Evolutionary conservation across 2,888 invertebrate species (phyloP), one percentile per base, ranked within the genome.

Genomic region (Icerya purchasi): DNA sequence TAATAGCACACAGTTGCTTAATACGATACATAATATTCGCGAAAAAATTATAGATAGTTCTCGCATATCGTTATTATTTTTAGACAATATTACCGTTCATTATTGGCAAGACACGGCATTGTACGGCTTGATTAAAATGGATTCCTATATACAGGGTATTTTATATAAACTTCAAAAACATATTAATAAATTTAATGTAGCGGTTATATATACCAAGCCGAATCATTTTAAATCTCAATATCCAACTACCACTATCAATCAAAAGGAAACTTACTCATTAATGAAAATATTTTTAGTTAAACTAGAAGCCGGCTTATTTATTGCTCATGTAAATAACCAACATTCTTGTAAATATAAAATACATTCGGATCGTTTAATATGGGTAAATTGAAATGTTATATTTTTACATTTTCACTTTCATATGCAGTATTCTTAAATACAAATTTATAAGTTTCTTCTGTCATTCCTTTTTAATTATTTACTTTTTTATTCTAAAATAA

Each of bases 121-220:
- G 22, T 61, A 65, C 8, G 66, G 67, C 3, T 59, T 64, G 21
- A 62, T 62, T 22, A 66, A 67, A 61, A 68, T 68, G 64, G 66
- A 68, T 62, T 58, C 63, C 20, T 68, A 68, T 56, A 58, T 65
- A 2, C 65, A 65, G 51, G 63, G 72, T 56, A 61, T 72, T 1
- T 53, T 75, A n/a, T 68, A 66, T 63, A 62, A 68, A 5, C 69
- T 79, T 62, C 74, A 74, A 68, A 74, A 71, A 66, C 69, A 73
- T 57, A 72, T 73, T 22, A 73, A 72, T 66, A 74, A 74, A 64
- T 75, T 74, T 64, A 77, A 76, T 68, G 68, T 76, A 54, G 69
- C 70, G 54, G 69, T 76, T 57, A 65, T 79, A 49, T 80, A 77
- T 65, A 78, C 76, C 57, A 75, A 73, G 69, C 76, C 76, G 53